Base-by-base conservation (phyloP, 2,113 vertebrate species). In the Mesembrinibis cayennensis region DNA sequence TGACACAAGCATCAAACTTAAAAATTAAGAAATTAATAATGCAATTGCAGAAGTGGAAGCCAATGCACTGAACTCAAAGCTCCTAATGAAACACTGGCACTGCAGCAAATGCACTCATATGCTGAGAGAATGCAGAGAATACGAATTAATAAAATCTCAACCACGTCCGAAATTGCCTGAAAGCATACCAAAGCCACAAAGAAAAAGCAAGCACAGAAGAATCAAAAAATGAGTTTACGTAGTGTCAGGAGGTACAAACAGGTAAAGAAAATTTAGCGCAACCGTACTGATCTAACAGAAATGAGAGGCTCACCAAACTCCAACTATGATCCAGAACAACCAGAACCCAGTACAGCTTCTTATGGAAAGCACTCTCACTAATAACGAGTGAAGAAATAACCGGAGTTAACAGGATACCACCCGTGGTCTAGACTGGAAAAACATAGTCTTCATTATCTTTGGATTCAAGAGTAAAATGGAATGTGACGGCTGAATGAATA, bases 11-110 rank as follows among this genome's bases (percentile, higher is more conserved):
- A 93, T 16, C 73, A 66, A 94, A 72, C 49, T 90, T 85, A 50
- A 93, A 88, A 95, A 89, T 71, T 84, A 95, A 91, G 49, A 70
- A 95, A 95, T 88, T 71, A 93, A 86, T 83, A 88, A 94, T 34
- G 66, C 62, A 90, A 38, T 10, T 84, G 74, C 62, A 88, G 66
- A 82, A 88, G 53, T n/a, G 87, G 77, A 81, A 92, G 94, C 32
- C 29, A 53, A 85, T 6, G 42, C 81, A 59, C 78, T 77, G 50
- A 91, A 91, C 84, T 86, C 84, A 61, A 61, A 89, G 74, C 70
- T 97, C 66, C 50, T 91, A 77, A 69, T 50, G 62, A 85, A 94
- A 80, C 66, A 49, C 49, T 67, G 42, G 70, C 73, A 87, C 44
- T 45, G 53, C 74, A 65, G 70, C 84, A 76, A 89, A 84, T 0